Evolutionary conservation across 2,797 vertebrate genomes (phyloP).

Genomic region (Neosalanx taihuensis): DNA sequence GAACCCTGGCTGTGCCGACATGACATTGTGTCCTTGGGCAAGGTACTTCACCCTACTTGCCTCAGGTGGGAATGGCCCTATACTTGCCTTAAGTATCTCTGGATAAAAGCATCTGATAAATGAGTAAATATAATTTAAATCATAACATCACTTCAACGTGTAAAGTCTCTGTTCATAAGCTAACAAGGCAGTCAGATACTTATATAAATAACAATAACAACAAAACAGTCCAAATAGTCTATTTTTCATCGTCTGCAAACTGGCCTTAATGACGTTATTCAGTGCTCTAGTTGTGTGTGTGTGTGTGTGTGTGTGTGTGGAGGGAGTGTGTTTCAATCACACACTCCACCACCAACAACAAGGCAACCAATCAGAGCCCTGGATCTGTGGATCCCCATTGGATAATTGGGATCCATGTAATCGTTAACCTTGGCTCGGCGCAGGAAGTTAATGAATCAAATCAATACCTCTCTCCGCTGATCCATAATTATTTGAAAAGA

Average conservation of each 20-base stretch:
- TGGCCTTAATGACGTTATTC: slow-evolving; percentile 52
- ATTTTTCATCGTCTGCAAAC: slow-evolving; percentile 15
- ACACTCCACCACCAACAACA: slow-evolving; percentile 76
- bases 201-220: too few species aligned
- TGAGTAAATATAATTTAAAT: too few species aligned
- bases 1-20: too few species aligned
- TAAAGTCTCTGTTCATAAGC: too few species aligned
- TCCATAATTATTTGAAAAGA: slow-evolving; percentile 99
- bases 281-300: slow-evolving; percentile 59
- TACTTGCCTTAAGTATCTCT: too few species aligned
- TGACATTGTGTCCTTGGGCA: too few species aligned
- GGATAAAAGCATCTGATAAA: too few species aligned
- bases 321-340: slow-evolving; percentile 49
- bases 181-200: too few species aligned
- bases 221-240: too few species aligned
- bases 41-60: too few species aligned
- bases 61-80: too few species aligned
- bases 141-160: too few species aligned
- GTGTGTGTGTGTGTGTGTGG: slow-evolving; percentile 32
- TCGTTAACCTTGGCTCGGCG: slow-evolving; percentile 96
- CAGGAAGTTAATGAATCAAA: slow-evolving; percentile 97
- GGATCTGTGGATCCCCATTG: slow-evolving; percentile 79
- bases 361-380: slow-evolving; percentile 85
- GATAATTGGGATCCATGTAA: slow-evolving; percentile 95
- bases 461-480: slow-evolving; percentile 97